Evolutionary conservation across 2,888 invertebrate species (phyloP), one percentile per base, ranked within the genome.

Genomic region (Brachycybe producta): DNA sequence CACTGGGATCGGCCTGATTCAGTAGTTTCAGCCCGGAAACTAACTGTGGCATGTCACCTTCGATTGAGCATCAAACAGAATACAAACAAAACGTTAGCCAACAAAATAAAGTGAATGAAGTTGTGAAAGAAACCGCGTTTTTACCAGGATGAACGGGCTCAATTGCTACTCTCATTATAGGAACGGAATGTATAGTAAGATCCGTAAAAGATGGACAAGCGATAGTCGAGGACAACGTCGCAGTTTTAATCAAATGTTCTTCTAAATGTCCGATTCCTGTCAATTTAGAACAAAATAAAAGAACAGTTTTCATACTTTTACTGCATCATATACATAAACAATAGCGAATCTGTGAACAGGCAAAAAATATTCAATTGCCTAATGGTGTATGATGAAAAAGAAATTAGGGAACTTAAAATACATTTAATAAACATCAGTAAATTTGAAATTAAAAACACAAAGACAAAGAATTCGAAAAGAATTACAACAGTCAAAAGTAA

Each of bases 1-100:
- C 92, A 67, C 92, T 90, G 0, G 92, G 87, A 69, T 97, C 95
- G 0, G 88, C 84, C 69, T 94, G 92, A 67, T 91, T 90, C 7
- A 97, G 72, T 21, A 94, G 69, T 63, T 82, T 82, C 28, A 97
- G 70, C 0, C 92, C 74, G 36, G 69, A 67, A 1, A 71, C 62
- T 32, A 77, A 62, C 30, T 65, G 62, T 1, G 80, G 75, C 67
- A 94, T 73, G 61, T 95, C 87, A 54, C 58, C 67, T 67, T n/a
- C n/a, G n/a, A n/a, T n/a, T n/a, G n/a, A n/a, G n/a, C n/a, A n/a
- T n/a, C n/a, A n/a, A 52, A 39, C 47, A 42, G 24, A 38, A 8
- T 38, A n/a, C 11, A 42, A 32, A 35, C 51, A 5, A 30, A 24
- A 2, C 13, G n/a, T 23, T 30, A 15, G 13, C 27, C 8, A 26